phyloP scores from a whole-genome alignment of 2,888 invertebrate genomes.

The Calephelis perditalis region DNA sequence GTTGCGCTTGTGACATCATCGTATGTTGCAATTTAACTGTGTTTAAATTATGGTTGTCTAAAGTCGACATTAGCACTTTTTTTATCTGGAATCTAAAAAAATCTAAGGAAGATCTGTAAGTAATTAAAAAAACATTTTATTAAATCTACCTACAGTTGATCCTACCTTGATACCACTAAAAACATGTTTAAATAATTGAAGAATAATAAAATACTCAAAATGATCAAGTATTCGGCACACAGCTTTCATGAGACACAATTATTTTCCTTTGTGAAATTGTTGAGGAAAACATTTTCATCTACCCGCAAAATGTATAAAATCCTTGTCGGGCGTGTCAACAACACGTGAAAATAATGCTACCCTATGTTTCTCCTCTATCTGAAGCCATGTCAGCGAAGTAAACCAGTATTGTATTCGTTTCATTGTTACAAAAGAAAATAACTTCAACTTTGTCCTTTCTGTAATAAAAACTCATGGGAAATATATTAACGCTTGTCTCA shows the following conservation, averaged over 20 bases:
- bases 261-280: neutral
- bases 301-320: neutral
- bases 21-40: too few relatives aligned
- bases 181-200: neutral
- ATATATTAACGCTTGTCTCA: neutral
- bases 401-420: constrained; percentile 8
- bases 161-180: neutral
- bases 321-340: neutral
- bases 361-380: neutral
- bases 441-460: constrained; percentile 7
- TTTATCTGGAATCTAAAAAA: too few relatives aligned
- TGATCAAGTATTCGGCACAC: neutral
- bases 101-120: too few relatives aligned
- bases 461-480: constrained; percentile 5
- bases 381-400: constrained; percentile 8
- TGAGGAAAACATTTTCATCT: neutral
- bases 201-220: neutral
- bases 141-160: too few relatives aligned
- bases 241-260: neutral
- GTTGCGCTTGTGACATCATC: too few relatives aligned
- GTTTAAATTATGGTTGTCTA: too few relatives aligned
- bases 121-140: too few relatives aligned
- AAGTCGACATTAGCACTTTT: too few relatives aligned
- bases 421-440: constrained; percentile 9
- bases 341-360: neutral